Conservation (phyloP, 2,113 vertebrate genomes). For the Myxocyprinus asiaticus region DNA sequence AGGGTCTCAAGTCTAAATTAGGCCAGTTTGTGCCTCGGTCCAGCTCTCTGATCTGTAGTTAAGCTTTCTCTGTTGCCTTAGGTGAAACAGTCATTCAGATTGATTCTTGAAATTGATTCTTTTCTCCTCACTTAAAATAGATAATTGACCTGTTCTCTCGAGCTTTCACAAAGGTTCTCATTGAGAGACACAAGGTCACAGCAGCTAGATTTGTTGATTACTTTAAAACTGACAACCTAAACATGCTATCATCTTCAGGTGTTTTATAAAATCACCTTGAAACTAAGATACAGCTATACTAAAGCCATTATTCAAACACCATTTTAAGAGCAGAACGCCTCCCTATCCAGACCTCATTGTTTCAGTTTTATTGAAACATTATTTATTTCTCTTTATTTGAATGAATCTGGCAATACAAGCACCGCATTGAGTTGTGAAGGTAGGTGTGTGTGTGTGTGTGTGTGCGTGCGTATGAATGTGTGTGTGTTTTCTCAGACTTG, state of each 20-base stretch:
- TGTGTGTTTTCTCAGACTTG: background rate
- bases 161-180: slow-evolving; percentile 47
- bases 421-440: too few relatives aligned
- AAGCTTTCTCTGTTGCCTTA: background rate
- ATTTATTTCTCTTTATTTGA: too few relatives aligned
- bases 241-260: slow-evolving; percentile 32
- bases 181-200: slow-evolving; percentile 34
- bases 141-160: slow-evolving; percentile 53
- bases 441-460: too few relatives aligned
- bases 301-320: background rate
- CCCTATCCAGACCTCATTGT: too few relatives aligned
- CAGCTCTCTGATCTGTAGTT: slow-evolving; percentile 9
- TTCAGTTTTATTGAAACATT: too few relatives aligned
- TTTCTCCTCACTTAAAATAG: slow-evolving; percentile 51
- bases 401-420: too few relatives aligned
- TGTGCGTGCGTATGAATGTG: background rate
- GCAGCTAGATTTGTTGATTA: background rate
- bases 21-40: background rate
- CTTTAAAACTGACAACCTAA: slow-evolving; percentile 22
- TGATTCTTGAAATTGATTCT: slow-evolving; percentile 54
- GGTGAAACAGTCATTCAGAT: slow-evolving; percentile 32
- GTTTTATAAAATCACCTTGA: slow-evolving; percentile 19
- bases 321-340: background rate
- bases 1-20: background rate
- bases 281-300: slow-evolving; percentile 25